Evolutionary conservation across 2,797 vertebrate species (phyloP).

Genomic region (Aphelocoma californica): DNA sequence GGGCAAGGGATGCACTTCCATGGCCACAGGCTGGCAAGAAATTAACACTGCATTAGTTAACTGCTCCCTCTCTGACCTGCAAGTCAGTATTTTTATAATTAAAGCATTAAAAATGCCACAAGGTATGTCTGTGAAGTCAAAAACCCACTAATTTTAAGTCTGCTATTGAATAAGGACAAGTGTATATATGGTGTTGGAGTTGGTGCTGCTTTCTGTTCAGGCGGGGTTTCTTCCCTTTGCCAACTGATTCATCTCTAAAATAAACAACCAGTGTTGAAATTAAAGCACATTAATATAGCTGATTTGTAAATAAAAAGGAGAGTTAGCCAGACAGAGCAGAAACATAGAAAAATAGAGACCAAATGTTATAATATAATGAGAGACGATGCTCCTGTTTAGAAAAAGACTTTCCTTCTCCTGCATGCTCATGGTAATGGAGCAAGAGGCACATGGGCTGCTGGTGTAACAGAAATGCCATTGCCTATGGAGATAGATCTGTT

Average conservation of each 20-base stretch:
- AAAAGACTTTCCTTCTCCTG: neutral
- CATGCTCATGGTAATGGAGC: neutral
- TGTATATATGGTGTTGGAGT: neutral
- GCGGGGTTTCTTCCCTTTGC: neutral
- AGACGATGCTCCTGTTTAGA: neutral
- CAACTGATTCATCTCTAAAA: constrained; percentile 24
- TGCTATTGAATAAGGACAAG: neutral
- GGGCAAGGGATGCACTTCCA: neutral
- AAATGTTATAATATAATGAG: constrained; percentile 38
- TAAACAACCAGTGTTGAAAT: constrained; percentile 29
- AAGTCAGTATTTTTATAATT: neutral
- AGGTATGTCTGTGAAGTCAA: neutral
- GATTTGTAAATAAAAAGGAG: constrained; percentile 49
- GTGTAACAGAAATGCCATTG: neutral
- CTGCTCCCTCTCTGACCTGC: neutral
- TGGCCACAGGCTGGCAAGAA: neutral
- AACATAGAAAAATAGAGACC: constrained; percentile 42
- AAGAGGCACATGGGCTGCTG: neutral
- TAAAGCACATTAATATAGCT: constrained; percentile 26
- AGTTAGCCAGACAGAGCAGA: constrained; percentile 33
- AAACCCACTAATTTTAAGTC: neutral
- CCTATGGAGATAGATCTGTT: neutral
- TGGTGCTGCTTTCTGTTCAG: neutral
- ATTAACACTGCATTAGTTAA: neutral
- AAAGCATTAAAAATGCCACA: neutral